Percentiles rank a stretch among this genome's conserved stretches.
Conservation (phyloP, 2,797 vertebrate genomes). For the Mus minutoides region DNA sequence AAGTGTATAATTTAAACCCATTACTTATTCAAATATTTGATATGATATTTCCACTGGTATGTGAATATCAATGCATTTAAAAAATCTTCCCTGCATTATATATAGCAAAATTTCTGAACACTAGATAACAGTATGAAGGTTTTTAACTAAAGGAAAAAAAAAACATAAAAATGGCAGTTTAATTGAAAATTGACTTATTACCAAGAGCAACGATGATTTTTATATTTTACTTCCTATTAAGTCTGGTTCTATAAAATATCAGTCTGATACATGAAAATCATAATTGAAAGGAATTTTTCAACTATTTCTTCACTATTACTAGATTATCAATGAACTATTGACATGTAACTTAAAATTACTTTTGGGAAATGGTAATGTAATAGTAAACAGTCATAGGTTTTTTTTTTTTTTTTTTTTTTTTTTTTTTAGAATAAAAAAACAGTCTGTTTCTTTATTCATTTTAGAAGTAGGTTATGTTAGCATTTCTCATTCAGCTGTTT, state of each 20-base stretch:
- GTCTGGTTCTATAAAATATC: constrained; percentile 30
- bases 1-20: constrained; percentile 64
- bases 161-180: constrained; percentile 22
- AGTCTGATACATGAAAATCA: constrained; percentile 9
- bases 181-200: constrained; percentile 63
- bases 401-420: too few species aligned
- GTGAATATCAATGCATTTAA: constrained; percentile 41
- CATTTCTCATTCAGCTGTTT: constrained; percentile 62
- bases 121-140: constrained; percentile 33
- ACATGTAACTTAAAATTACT: not conserved
- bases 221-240: constrained; percentile 48
- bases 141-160: constrained; percentile 37
- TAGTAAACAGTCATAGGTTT: not conserved
- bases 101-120: constrained; percentile 52
- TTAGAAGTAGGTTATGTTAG: not conserved
- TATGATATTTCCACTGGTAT: constrained; percentile 52
- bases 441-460: not conserved
- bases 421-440: not conserved
- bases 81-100: constrained; percentile 47
- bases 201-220: not conserved
- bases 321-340: constrained; percentile 18
- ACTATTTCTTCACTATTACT: not conserved
- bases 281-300: constrained; percentile 19
- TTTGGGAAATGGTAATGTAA: constrained; percentile 43
- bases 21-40: constrained; percentile 75